Evolutionary conservation across 2,113 vertebrate species (phyloP).

Genomic region (Euleptes europaea): DNA sequence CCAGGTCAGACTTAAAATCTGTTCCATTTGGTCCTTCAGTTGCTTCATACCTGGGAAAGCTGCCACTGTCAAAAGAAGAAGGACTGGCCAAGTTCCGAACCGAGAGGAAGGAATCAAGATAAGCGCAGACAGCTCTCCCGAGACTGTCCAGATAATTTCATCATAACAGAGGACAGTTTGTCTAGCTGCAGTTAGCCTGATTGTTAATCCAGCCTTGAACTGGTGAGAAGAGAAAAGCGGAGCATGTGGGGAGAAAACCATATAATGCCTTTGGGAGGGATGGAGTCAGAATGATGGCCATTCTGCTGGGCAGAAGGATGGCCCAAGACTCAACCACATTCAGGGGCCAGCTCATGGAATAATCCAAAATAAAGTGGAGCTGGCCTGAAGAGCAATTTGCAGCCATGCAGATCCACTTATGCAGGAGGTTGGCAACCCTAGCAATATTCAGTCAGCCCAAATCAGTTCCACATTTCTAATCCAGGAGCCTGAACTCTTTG

Average conservation of each 20-base stretch:
- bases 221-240: background rate
- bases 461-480: constrained; percentile 21
- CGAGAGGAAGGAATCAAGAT: background rate
- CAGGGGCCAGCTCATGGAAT: background rate
- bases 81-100: background rate
- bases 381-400: background rate
- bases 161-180: background rate
- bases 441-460: constrained; percentile 6
- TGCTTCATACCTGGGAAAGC: background rate
- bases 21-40: background rate
- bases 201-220: background rate
- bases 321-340: background rate
- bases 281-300: background rate
- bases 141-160: background rate
- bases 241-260: background rate
- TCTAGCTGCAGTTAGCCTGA: background rate
- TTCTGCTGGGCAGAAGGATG: background rate
- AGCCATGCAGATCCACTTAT: background rate
- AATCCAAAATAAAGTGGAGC: background rate
- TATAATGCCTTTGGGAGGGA: background rate
- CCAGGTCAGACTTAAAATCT: background rate
- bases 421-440: background rate
- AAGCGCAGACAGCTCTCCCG: background rate
- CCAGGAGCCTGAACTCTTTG: constrained; percentile 24
- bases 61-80: background rate